phyloP scores from a whole-genome alignment of 1,140 invertebrate genomes.

The Venturia canescens region DNA sequence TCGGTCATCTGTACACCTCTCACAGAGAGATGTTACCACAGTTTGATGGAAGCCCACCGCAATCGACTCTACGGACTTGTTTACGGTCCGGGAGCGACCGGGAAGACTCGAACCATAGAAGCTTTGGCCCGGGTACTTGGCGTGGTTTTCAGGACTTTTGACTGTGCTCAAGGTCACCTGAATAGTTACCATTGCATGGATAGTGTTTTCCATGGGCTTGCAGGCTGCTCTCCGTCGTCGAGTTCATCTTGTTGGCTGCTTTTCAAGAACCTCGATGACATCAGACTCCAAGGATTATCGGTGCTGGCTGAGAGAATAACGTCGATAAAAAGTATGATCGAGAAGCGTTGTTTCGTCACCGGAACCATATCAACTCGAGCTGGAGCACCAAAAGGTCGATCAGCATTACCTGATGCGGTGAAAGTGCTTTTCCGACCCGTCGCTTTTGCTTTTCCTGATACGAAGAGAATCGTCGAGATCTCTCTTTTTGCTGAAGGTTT shows the following conservation, averaged over 20 bases:
- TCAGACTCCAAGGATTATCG: constrained; percentile 79
- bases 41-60: constrained; percentile 87
- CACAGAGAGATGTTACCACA: constrained; percentile 95
- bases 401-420: constrained; percentile 82
- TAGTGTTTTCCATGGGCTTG: constrained; percentile 81
- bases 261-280: constrained; percentile 84
- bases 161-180: constrained; percentile 80
- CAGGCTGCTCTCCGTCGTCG: constrained; percentile 77
- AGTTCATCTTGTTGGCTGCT: constrained; percentile 79
- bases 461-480: constrained; percentile 82
- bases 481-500: constrained; percentile 83
- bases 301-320: constrained; percentile 76
- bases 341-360: not conserved
- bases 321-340: not conserved
- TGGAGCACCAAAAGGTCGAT: constrained; percentile 69
- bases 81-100: constrained; percentile 81
- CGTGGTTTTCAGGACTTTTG: constrained; percentile 82
- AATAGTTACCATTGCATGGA: constrained; percentile 80
- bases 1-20: constrained; percentile 91
- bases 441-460: constrained; percentile 84
- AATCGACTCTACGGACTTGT: constrained; percentile 81
- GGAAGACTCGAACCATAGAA: constrained; percentile 85
- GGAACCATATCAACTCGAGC: not conserved
- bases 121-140: constrained; percentile 83
- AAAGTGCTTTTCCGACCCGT: constrained; percentile 83